Base-by-base conservation (phyloP, 1,140 invertebrate genomes). In the Scaptomyza pallida region DNA sequence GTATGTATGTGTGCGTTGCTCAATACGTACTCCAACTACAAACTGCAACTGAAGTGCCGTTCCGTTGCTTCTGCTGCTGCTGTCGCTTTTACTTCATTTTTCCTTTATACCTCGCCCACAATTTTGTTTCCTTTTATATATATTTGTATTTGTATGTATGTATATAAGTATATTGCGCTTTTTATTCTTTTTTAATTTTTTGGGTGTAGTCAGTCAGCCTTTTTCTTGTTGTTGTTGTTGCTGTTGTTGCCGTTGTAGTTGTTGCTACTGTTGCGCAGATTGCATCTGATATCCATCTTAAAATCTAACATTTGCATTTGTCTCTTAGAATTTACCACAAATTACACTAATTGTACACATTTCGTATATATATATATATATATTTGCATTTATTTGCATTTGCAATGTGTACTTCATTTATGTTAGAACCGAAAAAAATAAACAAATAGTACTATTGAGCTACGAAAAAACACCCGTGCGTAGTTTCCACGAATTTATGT, bases 21-120 rank as follows among this genome's bases (percentile, higher is more conserved):
- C 37, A 52, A 60, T 68, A 23, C 41, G 44, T 64, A 70, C 52
- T 65, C 52, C 80, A 60, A 80, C 40, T 81, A 78, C 78, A 74
- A 60, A 80, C 40, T 81, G 78, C 78, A 74, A 73, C 57, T 75
- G 67, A 65, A 61, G 57, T 73, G 67, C 75, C 67, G 60, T 48
- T 76, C 43, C 72, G 70, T 75, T 75, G 65, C 54, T 52, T 23
- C 51, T 57, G 60, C 54, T 68, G 44, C 54, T 50, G 57, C 35
- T 78, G 76, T 61, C 44, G 67, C 67, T 71, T 71, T 71, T 71
- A 71, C 61, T 71, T 71, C 68, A 71, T 71, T 71, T 70, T 59
- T 71, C 52, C 62, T 65, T 63, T 54, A 54, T 69, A 54, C 47
- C 57, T 61, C 60, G 52, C 45, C 67, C 43, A 23, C 45, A 57